Evolutionary conservation across 2,888 invertebrate species (phyloP), one percentile per base, ranked within the genome.

Genomic region (Dendrolimus pini): DNA sequence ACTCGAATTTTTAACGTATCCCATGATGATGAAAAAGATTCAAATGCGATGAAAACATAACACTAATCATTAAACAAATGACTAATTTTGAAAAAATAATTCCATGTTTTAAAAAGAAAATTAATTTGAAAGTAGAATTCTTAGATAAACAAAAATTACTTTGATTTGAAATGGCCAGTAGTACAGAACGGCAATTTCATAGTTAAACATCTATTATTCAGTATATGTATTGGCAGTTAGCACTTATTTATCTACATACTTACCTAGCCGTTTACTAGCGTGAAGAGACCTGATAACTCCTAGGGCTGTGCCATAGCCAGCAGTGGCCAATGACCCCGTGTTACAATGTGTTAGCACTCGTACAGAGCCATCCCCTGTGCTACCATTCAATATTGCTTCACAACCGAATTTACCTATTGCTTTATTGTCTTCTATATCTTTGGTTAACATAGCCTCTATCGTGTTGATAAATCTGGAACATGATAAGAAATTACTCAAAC

Each of bases 251-350:
- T 30, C 30, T 30, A 30, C 30, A 30, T 30, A 58, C 81, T 88
- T 84, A 96, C 96, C 95, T 72, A 96, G 89, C 82, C 92, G 93
- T 72, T 93, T 93, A 63, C 91, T 82, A 63, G 93, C 93, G 75
- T 95, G 93, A 58, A 99, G 91, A 58, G 94, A 94, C 65, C 99
- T 93, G 65, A 99, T 95, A 47, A 99, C 98, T 76, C 99, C 99
- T 67, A 99, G 92, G 10, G 99, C 99, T 13, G 99, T 99, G 18
- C 99, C 99, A 87, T 98, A 92, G 53, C 98, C 98, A 55, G 97
- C 97, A 7, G 99, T 99, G 1, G 99, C 99, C 70, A 99, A 91
- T 3, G 98, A 97, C 1, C 99, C 99, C 1, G 99, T 99, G 83
- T 99, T 99, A 83, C 99, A 99, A 80, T 99, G 99, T 2, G 99